Conservation (phyloP, 23 tunicate species). For the Pegea sp. region DNA sequence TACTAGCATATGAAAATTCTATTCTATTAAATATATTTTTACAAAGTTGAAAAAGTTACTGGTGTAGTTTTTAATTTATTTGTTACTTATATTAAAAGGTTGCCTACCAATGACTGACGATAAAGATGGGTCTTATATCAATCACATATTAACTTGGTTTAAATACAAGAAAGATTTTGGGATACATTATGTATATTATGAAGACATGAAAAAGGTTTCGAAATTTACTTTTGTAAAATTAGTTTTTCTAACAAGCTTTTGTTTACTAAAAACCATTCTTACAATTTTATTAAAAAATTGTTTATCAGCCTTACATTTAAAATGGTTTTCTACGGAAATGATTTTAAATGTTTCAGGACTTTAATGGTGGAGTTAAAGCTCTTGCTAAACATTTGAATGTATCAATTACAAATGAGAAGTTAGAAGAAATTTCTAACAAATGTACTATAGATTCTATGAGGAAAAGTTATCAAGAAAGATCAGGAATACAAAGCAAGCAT, state of each 20-base stretch:
- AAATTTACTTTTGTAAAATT: not conserved
- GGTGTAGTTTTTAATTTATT: too few relatives aligned
- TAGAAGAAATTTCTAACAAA: not conserved
- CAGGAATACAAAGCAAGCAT: not conserved
- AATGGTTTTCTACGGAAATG: too few relatives aligned
- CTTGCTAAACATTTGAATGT: not conserved
- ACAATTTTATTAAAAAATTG: too few relatives aligned
- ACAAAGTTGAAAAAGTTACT: not conserved
- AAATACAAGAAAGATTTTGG: not conserved
- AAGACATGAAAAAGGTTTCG: not conserved
- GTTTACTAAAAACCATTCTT: not conserved
- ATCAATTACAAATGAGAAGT: not conserved
- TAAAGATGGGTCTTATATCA: not conserved
- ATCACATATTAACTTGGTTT: not conserved
- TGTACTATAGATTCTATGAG: not conserved
- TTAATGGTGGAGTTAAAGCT: not conserved
- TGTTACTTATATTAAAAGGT: slow-evolving; percentile 1
- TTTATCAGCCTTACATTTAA: too few relatives aligned
- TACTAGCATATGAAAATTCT: not conserved
- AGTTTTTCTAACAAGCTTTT: not conserved
- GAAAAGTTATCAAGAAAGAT: not conserved
- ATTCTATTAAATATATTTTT: not conserved
- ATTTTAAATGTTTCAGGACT: too few relatives aligned
- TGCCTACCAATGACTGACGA: not conserved
- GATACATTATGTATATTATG: not conserved